Percentiles rank a stretch among this genome's conserved stretches.
phyloP scores from a whole-genome alignment of 1,140 invertebrate species.

The Drosophila micromelanica region DNA sequence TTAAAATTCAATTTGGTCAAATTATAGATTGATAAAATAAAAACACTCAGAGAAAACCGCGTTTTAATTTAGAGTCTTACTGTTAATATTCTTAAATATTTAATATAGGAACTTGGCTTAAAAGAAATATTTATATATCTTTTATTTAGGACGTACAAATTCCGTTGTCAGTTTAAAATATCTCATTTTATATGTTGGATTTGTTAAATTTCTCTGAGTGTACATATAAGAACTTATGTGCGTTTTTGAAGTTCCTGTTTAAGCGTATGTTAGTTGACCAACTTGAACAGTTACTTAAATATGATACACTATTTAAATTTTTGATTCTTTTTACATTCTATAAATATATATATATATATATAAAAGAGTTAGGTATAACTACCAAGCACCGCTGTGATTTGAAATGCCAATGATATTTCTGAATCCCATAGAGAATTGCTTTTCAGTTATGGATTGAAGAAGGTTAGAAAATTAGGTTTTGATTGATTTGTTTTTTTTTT shows the following conservation, averaged over 20 bases:
- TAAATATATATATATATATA: constrained; percentile 4
- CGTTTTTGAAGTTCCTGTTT: background rate
- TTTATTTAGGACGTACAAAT: too few species aligned
- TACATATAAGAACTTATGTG: too few species aligned
- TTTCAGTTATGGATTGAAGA: constrained; percentile 48
- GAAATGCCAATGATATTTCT: constrained; percentile 63
- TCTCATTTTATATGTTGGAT: too few species aligned
- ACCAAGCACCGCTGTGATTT: constrained; percentile 73
- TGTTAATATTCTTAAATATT: too few species aligned
- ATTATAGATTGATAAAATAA: too few species aligned
- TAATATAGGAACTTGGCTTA: too few species aligned
- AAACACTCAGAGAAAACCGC: too few species aligned
- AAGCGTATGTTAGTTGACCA: background rate
- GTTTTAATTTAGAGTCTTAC: too few species aligned
- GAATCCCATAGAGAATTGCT: constrained; percentile 34
- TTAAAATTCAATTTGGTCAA: too few species aligned
- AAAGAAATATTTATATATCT: too few species aligned
- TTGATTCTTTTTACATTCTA: background rate
- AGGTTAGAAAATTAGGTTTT: constrained; percentile 61
- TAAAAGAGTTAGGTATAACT: constrained; percentile 18
- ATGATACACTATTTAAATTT: background rate
- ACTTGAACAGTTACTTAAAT: background rate
- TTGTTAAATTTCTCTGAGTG: too few species aligned
- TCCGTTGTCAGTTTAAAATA: too few species aligned
- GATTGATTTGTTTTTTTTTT: constrained; percentile 32